phyloP scores from a whole-genome alignment of 2,797 vertebrate genomes.

The Gymnoscopelus microlampas region DNA sequence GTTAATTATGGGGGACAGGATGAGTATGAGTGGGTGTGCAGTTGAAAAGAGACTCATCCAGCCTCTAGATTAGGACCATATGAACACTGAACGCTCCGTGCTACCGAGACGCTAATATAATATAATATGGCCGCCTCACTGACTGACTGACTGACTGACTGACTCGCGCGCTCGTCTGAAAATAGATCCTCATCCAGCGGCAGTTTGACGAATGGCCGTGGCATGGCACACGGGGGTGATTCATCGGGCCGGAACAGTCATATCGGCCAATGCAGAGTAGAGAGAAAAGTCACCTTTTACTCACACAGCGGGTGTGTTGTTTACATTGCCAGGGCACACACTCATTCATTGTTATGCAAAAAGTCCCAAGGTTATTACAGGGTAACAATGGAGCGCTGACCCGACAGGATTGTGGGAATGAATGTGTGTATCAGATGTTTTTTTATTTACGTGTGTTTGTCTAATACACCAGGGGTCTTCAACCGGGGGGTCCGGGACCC shows the following conservation, averaged over 20 bases:
- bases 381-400: conserved; percentile 27
- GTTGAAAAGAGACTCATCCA: conserved; percentile 56
- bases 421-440: background rate
- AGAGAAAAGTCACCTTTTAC: conserved; percentile 54
- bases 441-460: too few relatives aligned
- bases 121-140: too few relatives aligned
- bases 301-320: conserved; percentile 51
- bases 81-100: conserved; percentile 42
- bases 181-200: conserved; percentile 21
- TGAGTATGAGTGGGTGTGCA: conserved; percentile 61
- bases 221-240: conserved; percentile 37
- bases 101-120: conserved; percentile 38
- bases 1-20: conserved; percentile 58
- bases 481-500: too few relatives aligned
- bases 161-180: conserved; percentile 25
- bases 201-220: conserved; percentile 31
- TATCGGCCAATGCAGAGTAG: conserved; percentile 9
- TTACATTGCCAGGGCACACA: conserved; percentile 51
- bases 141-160: too few relatives aligned
- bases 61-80: conserved; percentile 61
- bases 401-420: conserved; percentile 13
- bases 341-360: conserved; percentile 54
- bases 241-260: conserved; percentile 56
- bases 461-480: too few relatives aligned
- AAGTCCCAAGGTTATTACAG: conserved; percentile 13